phyloP scores from a whole-genome alignment of 2,888 invertebrate species.

The Deilephila elpenor region DNA sequence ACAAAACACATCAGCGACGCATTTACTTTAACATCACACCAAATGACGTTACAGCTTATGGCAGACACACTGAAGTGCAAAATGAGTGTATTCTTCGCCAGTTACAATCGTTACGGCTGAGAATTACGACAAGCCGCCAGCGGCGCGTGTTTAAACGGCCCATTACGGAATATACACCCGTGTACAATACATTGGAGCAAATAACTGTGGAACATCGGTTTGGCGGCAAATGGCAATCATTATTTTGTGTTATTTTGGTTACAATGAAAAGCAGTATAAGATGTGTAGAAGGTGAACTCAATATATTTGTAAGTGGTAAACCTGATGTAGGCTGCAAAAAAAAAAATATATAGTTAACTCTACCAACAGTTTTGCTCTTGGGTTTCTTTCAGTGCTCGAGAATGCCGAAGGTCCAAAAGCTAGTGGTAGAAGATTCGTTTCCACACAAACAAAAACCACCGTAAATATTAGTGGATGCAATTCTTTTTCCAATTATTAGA shows the following conservation, averaged over 20 bases:
- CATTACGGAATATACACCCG: background rate
- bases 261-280: too few relatives aligned
- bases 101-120: background rate
- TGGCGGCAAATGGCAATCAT: background rate
- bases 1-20: background rate
- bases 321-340: too few relatives aligned
- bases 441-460: too few relatives aligned
- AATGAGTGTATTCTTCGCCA: background rate
- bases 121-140: background rate
- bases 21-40: background rate
- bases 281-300: too few relatives aligned
- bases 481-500: too few relatives aligned
- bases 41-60: background rate
- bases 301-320: background rate
- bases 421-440: too few relatives aligned
- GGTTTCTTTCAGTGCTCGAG: too few relatives aligned
- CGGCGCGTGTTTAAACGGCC: conserved; percentile 4
- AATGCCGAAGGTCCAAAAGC: too few relatives aligned
- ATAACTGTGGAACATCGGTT: background rate
- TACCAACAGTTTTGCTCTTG: too few relatives aligned
- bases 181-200: background rate
- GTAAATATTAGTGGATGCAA: too few relatives aligned
- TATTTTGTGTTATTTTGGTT: too few relatives aligned
- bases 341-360: too few relatives aligned
- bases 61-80: background rate